These are phyloP conservation scores for Agapornis canus DNA, from an alignment of 2,797 vertebrate species.

Conservation along the genomic window DNA sequence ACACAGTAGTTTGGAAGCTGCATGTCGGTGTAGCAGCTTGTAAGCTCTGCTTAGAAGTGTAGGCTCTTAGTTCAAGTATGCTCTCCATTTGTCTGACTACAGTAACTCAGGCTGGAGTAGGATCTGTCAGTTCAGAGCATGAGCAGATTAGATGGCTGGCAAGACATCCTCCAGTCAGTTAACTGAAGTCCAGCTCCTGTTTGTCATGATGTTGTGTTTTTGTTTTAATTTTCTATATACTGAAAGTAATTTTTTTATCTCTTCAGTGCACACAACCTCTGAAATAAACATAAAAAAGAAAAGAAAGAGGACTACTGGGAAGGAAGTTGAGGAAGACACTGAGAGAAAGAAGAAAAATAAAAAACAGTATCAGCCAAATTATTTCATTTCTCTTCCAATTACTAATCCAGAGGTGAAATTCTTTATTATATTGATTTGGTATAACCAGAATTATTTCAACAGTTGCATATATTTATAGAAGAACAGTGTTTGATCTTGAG, in stretches of 20 bases:
- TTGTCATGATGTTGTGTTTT: not conserved
- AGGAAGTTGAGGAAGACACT: constrained; percentile 77
- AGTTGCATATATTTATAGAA: not conserved
- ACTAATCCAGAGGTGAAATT: constrained; percentile 85
- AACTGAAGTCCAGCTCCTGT: not conserved
- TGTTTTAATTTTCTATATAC: not conserved
- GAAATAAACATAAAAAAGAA: constrained; percentile 79
- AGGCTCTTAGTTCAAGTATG: not conserved
- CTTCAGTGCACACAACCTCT: constrained; percentile 59
- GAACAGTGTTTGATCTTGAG: not conserved
- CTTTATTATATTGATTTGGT: not conserved
- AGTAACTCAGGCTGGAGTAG: not conserved
- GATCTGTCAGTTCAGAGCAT: not conserved
- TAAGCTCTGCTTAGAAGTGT: not conserved
- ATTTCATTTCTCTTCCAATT: constrained; percentile 94
- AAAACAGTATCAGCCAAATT: constrained; percentile 85
- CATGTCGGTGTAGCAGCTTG: fast-evolving
- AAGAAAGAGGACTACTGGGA: constrained; percentile 75
- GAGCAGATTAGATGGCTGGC: not conserved
- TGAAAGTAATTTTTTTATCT: not conserved
- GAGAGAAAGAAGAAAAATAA: constrained; percentile 81
- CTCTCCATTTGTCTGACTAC: not conserved
- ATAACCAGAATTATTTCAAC: not conserved
- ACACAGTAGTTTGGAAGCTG: not conserved
- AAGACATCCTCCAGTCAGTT: not conserved